phyloP scores from a whole-genome alignment of 1,140 invertebrate species.

The silkworm (Bombyx mori) region ASM3026992v2 NC_085131.1:8921001-8921500 shows the following conservation, averaged over 20 bases:
- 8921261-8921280: conserved; percentile 22
- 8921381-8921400: background rate
- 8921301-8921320: conserved; percentile 57
- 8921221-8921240: conserved; percentile 6
- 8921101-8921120: conserved; percentile 42
- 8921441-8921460: conserved; percentile 54
- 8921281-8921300: conserved; percentile 20
- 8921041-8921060: conserved; percentile 16
- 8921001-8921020: conserved; percentile 48
- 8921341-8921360: conserved; percentile 51
- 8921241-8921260: conserved; percentile 2
- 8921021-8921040: conserved; percentile 19
- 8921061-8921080: conserved; percentile 23
- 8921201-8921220: conserved; percentile 21
- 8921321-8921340: conserved; percentile 48
- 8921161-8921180: conserved; percentile 46
- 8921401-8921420: conserved; percentile 46
- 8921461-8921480: conserved; percentile 57
- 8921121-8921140: conserved; percentile 49
- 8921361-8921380: conserved; percentile 1
- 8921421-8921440: conserved; percentile 66
- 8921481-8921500: conserved; percentile 61
- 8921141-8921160: conserved; percentile 42
- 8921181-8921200: conserved; percentile 42
- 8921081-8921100: conserved; percentile 51